Evolutionary conservation across 2,888 invertebrate species (phyloP), one percentile per base, ranked within the genome.

Genomic region (Rambutsinella grinnellia): DNA sequence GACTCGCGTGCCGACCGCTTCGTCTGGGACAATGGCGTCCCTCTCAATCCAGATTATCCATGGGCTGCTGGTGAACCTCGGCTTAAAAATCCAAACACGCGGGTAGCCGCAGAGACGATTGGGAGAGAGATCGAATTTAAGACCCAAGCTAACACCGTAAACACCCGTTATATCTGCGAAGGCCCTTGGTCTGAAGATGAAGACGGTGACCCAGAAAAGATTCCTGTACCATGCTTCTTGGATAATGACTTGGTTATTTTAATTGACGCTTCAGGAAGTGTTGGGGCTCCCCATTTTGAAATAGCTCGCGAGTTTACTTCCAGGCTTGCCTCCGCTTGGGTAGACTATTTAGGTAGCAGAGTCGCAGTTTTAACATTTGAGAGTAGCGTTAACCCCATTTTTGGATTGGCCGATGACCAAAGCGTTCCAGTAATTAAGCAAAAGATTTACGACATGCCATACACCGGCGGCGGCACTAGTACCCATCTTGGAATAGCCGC

Each of bases 221-320:
- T n/a, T n/a, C 44, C 58, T 1, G 19, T 58, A 15, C 44, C 44
- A 10, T 62, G 62, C 23, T 47, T 47, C 15, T 8, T 24, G 10
- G 46, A 36, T 21, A 62, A 62, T n/a, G 62, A 62, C 17, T 26
- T 62, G 15, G 17, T 62, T 6, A 62, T 62, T 3, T 21, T 62
- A 1, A 15, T 62, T 3, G 62, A 62, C 24, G 46, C 62, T 36
- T 61, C 62, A 15, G 62, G 47, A 47, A 62, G 62, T 17, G 47
- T 62, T 46, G 49, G 49, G 1, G 2, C 21, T 10, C 23, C 21
- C 2, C 23, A 62, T 17, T 62, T n/a, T 17, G 2, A 23, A 47
- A n/a, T 13, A 10, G 49, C 62, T 6, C 28, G 21, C 6, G 8
- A 47, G 2, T 62, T 62, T 17, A 23, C 44, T 2, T 24, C 10